phyloP scores from a whole-genome alignment of 2,113 vertebrate species.

The Larimichthys crocea region DNA sequence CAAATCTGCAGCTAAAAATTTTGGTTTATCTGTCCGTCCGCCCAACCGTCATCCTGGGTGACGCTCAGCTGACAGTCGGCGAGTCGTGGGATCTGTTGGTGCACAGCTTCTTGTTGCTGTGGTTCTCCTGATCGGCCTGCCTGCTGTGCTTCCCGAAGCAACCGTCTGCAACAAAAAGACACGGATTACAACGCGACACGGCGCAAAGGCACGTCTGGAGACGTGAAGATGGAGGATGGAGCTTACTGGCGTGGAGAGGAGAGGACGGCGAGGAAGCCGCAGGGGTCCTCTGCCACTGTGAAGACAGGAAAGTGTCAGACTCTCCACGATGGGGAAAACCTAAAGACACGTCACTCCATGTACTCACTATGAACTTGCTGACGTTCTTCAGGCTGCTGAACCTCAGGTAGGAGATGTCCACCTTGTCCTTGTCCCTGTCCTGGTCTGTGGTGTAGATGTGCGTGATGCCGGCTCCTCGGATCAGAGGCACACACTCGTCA shows the following conservation, averaged over 20 bases:
- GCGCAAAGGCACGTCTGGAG: no score
- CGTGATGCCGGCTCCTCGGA: conserved; percentile 92
- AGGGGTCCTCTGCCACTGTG: conserved; percentile 90
- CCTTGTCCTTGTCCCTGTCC: conserved; percentile 93
- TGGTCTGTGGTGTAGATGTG: conserved; percentile 93
- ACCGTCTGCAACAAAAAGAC: conserved; percentile 70
- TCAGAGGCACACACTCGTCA: conserved; percentile 95
- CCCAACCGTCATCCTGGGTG: neutral
- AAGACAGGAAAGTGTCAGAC: conserved; percentile 56
- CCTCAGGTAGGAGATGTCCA: conserved; percentile 94
- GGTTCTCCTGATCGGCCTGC: conserved; percentile 46
- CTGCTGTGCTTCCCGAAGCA: conserved; percentile 69
- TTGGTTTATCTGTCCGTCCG: neutral
- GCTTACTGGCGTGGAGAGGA: conserved; percentile 86
- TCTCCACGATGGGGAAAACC: neutral
- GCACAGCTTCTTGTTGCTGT: conserved; percentile 73
- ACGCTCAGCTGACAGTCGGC: neutral
- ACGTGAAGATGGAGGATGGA: neutral
- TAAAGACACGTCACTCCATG: neutral
- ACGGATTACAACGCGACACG: neutral
- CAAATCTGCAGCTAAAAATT: conserved; percentile 11
- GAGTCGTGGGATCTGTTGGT: neutral
- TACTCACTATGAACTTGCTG: conserved; percentile 91
- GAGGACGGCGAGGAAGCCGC: conserved; percentile 50
- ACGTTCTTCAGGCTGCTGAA: conserved; percentile 88